Base-by-base conservation (phyloP, 2,797 vertebrate species). In the Sciaenops ocellatus region DNA sequence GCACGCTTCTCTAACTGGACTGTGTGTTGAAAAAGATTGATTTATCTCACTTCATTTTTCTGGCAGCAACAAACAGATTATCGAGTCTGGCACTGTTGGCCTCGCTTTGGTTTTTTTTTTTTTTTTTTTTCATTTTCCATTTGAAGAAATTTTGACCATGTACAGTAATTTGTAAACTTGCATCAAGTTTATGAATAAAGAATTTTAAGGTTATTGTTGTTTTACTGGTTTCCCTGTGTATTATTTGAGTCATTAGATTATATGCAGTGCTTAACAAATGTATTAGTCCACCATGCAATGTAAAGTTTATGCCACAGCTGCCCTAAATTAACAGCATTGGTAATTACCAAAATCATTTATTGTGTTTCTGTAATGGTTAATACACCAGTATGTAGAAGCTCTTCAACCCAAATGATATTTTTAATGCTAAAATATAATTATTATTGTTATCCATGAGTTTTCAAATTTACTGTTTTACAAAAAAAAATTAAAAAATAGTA, bases 151-250 rank as follows among this genome's bases (percentile, higher is more conserved):
- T 96, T 97, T 97, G 96, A 97, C 95, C 96, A 96, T 98, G 97
- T 99, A 98, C 95, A 97, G 95, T 96, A 97, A 97, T 97, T 97
- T 99, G 97, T 99, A 98, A 99, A 99, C 98, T 99, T 99, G 98
- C 97, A 99, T 99, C 98, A 99, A 99, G 98, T 99, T 99, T 98
- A 99, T 99, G 96, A 99, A 98, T 99, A 99, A 99, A 98, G 95
- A 97, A 95, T 97, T 98, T 97, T 97, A 97, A 93, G 95, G 96
- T 87, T 91, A 87, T 87, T 61, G 15, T 72, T 68, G 89, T 86
- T 80, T 76, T 51, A 7, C 30, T 51, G 5, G 52, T 44, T 50
- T 70, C 5, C 1, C 4, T 81, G 12, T 74, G 18, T 76, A 1
- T 73, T 63, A 55, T 59, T 71, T 54, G 5, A 64, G 15, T 59